These are phyloP conservation scores for Stenchaetothrips biformis DNA, from an alignment of 2,888 invertebrate species.

Conservation along the genomic window DNA sequence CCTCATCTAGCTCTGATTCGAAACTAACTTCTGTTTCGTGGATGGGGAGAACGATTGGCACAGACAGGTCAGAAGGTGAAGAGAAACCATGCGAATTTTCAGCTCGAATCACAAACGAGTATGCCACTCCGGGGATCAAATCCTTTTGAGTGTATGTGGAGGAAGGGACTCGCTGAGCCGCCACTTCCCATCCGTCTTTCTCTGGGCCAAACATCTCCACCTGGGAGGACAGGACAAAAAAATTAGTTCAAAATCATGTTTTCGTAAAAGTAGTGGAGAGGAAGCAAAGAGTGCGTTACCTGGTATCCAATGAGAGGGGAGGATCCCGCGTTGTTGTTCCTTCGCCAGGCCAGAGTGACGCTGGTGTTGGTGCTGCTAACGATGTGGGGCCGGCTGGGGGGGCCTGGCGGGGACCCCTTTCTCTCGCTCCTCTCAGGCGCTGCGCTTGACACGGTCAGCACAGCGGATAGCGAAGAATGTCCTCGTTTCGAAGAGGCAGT, in stretches of 20 bases:
- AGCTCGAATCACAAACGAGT: constrained; percentile 83
- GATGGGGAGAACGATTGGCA: constrained; percentile 52
- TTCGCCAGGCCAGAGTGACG: constrained; percentile 76
- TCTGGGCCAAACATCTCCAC: constrained; percentile 68
- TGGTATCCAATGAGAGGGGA: constrained; percentile 80
- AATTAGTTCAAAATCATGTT: not conserved
- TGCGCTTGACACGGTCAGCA: constrained; percentile 67
- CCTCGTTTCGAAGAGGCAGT: constrained; percentile 81
- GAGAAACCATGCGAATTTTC: constrained; percentile 84
- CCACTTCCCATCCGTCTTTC: constrained; percentile 58
- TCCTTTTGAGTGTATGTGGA: constrained; percentile 68
- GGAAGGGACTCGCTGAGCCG: constrained; percentile 60
- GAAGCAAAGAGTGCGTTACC: constrained; percentile 38
- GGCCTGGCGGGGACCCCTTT: constrained; percentile 74
- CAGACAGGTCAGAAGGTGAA: constrained; percentile 73
- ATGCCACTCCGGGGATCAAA: constrained; percentile 70
- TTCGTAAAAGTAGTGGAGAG: not conserved
- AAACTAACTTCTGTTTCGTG: constrained; percentile 28
- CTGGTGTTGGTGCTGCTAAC: constrained; percentile 69
- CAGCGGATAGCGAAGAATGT: constrained; percentile 83
- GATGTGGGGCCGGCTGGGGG: constrained; percentile 71
- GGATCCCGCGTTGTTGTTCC: constrained; percentile 78
- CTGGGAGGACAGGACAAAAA: constrained; percentile 36
- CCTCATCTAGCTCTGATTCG: constrained; percentile 45
- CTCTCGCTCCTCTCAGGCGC: constrained; percentile 77